These are phyloP conservation scores for Drosophila sturtevanti DNA, from an alignment of 1,140 invertebrate genomes.

Conservation along the genomic window DNA sequence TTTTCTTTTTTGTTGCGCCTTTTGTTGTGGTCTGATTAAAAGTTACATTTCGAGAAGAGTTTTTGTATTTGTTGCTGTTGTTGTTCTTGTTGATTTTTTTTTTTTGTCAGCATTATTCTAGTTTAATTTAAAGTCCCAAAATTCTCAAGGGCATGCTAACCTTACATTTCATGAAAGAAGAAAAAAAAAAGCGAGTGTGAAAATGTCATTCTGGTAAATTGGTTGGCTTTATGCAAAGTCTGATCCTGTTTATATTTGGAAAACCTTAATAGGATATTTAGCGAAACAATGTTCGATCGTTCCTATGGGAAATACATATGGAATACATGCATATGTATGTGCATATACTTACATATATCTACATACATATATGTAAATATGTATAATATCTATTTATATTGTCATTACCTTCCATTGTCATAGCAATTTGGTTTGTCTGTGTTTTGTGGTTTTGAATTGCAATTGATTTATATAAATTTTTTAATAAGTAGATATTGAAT, in stretches of 20 bases:
- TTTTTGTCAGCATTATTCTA: constrained; percentile 21
- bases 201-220: not conserved
- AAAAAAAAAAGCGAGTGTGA: not conserved
- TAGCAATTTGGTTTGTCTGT: too few species aligned
- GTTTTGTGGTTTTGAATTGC: too few species aligned
- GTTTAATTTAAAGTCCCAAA: constrained; percentile 37
- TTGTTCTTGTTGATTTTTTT: constrained; percentile 7
- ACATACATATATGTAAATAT: too few species aligned
- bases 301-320: not conserved
- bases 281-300: not conserved
- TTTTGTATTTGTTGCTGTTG: not conserved
- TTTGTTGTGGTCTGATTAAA: constrained; percentile 72
- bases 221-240: not conserved
- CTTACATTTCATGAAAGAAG: not conserved
- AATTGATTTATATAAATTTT: too few species aligned
- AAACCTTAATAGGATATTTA: too few species aligned
- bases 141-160: not conserved
- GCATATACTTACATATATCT: too few species aligned
- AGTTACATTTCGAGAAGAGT: constrained; percentile 41
- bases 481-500: too few species aligned
- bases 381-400: too few species aligned
- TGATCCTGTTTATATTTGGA: not conserved
- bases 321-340: too few species aligned
- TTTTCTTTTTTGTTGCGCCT: constrained; percentile 35
- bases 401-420: too few species aligned